Conservation (phyloP, 2,888 invertebrate genomes). For the Chrysomela aeneicollis region DNA sequence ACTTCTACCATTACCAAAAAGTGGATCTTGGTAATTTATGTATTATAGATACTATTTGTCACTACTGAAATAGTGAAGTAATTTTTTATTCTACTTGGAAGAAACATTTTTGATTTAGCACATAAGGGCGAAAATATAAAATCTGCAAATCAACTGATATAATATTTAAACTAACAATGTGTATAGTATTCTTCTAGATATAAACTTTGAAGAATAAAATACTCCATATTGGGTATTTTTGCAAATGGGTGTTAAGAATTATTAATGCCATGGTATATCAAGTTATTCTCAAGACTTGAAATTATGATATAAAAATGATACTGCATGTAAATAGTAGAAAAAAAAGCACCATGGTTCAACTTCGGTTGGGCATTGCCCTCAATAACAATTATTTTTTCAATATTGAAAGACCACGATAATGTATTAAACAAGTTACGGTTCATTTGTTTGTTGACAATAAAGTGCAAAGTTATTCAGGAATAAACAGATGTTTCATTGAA, state of each 20-base stretch:
- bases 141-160: no score
- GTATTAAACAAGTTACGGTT: background rate
- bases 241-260: no score
- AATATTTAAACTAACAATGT: no score
- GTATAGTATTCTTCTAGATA: no score
- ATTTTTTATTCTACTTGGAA: background rate
- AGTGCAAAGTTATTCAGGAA: background rate
- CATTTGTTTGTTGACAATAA: background rate
- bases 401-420: background rate
- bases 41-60: no score
- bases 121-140: no score
- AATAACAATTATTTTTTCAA: background rate
- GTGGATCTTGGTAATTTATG: background rate
- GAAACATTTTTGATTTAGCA: background rate
- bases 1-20: slow-evolving; percentile 1
- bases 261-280: no score
- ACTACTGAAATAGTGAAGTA: background rate
- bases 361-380: background rate
- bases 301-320: background rate
- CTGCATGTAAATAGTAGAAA: background rate
- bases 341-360: background rate
- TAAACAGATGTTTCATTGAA: background rate
- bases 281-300: background rate
- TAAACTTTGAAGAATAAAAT: no score
- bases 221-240: no score